Evolutionary conservation across 2,797 vertebrate species (phyloP).

Genomic region (Leucoraja ocellata): DNA sequence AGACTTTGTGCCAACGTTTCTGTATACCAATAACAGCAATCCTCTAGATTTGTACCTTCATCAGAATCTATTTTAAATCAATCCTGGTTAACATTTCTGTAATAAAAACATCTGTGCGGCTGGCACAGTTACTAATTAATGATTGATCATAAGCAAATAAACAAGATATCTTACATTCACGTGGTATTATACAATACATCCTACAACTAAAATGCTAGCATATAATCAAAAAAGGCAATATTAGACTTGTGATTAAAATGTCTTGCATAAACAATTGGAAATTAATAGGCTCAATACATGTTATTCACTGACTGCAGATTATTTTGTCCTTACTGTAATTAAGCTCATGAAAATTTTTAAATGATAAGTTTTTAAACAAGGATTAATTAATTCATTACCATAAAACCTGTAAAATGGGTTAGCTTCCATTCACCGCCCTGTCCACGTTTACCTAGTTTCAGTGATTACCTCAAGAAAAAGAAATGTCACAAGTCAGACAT

Average conservation of each 20-base stretch:
- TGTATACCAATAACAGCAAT: slow-evolving; percentile 54
- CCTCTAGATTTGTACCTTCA: slow-evolving; percentile 64
- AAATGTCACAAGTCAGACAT: slow-evolving; percentile 38
- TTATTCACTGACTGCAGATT: background rate
- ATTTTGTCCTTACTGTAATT: slow-evolving; percentile 31
- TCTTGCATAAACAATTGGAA: slow-evolving; percentile 26
- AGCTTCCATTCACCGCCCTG: background rate
- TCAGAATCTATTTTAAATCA: slow-evolving; percentile 52
- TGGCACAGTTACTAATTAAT: slow-evolving; percentile 61
- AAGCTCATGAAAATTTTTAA: background rate
- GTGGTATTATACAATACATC: slow-evolving; percentile 64
- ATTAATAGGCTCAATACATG: slow-evolving; percentile 5
- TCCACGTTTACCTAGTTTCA: slow-evolving; percentile 10
- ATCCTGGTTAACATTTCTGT: slow-evolving; percentile 55
- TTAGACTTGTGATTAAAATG: slow-evolving; percentile 51
- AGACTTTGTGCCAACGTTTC: slow-evolving; percentile 51
- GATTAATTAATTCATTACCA: background rate
- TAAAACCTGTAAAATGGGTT: slow-evolving; percentile 32
- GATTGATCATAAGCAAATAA: slow-evolving; percentile 62
- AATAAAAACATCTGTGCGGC: slow-evolving; percentile 66
- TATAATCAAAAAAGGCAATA: slow-evolving; percentile 65
- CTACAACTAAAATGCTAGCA: slow-evolving; percentile 64
- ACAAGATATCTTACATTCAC: slow-evolving; percentile 64
- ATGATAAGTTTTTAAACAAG: slow-evolving; percentile 4
- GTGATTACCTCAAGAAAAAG: slow-evolving; percentile 35